Conservation (phyloP, 2,113 vertebrate genomes). For the Aptenodytes forsteri region DNA sequence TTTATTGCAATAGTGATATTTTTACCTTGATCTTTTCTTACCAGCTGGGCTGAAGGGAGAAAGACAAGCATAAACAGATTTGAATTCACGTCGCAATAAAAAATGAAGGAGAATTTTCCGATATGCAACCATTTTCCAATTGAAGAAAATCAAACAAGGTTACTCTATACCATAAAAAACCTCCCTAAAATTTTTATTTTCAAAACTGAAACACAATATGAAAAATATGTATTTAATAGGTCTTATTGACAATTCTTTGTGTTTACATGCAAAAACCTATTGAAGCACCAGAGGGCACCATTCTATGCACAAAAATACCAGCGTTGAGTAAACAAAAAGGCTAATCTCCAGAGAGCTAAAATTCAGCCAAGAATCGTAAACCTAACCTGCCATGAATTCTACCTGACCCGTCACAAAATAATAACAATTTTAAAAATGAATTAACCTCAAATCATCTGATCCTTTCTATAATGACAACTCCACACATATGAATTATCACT, state of each 20-base stretch:
- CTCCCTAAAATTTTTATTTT: not conserved
- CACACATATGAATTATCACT: not conserved
- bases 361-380: not conserved
- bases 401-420: not conserved
- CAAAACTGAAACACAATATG: not conserved
- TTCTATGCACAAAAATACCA: not conserved
- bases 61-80: not conserved
- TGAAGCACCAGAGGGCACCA: slow-evolving; percentile 55
- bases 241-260: not conserved
- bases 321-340: not conserved
- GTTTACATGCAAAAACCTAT: not conserved
- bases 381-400: not conserved
- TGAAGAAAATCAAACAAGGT: not conserved
- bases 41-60: not conserved
- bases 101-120: not conserved
- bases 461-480: not conserved
- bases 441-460: not conserved
- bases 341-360: not conserved
- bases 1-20: not conserved
- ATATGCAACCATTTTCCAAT: not conserved
- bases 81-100: not conserved
- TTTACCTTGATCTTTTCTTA: not conserved
- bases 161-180: not conserved
- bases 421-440: not conserved
- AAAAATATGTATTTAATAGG: not conserved